phyloP scores from a whole-genome alignment of 2,888 invertebrate species.

The Agrochola circellaris region DNA sequence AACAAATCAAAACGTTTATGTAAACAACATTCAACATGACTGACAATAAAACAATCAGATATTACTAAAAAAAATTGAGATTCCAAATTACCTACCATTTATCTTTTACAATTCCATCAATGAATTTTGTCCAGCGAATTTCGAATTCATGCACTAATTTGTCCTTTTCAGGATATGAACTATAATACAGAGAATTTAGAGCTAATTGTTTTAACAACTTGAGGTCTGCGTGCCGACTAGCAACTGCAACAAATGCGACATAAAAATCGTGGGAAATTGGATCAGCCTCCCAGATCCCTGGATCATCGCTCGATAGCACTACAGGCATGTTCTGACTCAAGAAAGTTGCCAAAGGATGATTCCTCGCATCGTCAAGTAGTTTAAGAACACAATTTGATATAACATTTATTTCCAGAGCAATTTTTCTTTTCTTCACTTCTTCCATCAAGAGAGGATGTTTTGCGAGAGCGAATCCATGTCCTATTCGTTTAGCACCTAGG shows the following conservation, averaged over 20 bases:
- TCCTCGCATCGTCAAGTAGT: slow-evolving; percentile 93
- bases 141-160: slow-evolving; percentile 82
- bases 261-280: slow-evolving; percentile 94
- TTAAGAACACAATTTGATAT: slow-evolving; percentile 94
- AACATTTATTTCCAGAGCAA: slow-evolving; percentile 94
- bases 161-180: slow-evolving; percentile 88
- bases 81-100: slow-evolving; percentile 69
- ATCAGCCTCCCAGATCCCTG: slow-evolving; percentile 94
- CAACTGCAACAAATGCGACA: slow-evolving; percentile 94
- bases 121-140: slow-evolving; percentile 84
- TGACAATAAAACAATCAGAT: slow-evolving; percentile 3
- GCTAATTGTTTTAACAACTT: slow-evolving; percentile 94
- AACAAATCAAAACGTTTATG: slow-evolving; percentile 12
- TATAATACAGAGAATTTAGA: slow-evolving; percentile 93
- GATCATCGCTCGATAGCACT: slow-evolving; percentile 95
- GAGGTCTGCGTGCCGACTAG: slow-evolving; percentile 93
- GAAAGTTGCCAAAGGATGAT: slow-evolving; percentile 93
- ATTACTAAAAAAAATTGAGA: slow-evolving; percentile 33
- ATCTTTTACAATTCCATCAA: slow-evolving; percentile 75
- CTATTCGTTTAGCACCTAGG: slow-evolving; percentile 93
- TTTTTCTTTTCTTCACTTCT: slow-evolving; percentile 90
- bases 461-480: slow-evolving; percentile 93
- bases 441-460: slow-evolving; percentile 93
- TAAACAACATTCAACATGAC: slow-evolving; percentile 5
- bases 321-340: slow-evolving; percentile 93